A percentile compares a stretch with the other conserved stretches of the same genome.
Evolutionary conservation across 2,797 vertebrate species (phyloP).

Genomic region (Eptatretus atami): DNA sequence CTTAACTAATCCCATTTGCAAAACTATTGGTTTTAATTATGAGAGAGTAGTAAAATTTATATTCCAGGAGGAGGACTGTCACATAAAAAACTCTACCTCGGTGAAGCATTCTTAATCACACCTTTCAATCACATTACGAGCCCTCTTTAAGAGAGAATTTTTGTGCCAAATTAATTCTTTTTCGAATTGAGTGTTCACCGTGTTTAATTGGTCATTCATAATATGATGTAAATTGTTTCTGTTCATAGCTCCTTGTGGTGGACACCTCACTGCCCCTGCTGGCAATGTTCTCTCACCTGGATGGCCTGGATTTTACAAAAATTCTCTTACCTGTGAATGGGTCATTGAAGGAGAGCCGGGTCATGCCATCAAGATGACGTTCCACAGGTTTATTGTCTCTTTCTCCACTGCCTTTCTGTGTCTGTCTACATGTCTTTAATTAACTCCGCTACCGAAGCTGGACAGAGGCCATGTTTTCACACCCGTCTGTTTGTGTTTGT

Average conservation of each 20-base stretch:
- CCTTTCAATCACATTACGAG: too few relatives aligned
- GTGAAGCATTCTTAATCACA: too few relatives aligned
- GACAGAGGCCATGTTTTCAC: too few relatives aligned
- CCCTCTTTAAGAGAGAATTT: too few relatives aligned
- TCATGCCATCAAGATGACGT: constrained; percentile 3
- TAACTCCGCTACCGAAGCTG: too few relatives aligned
- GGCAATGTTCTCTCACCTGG: constrained; percentile 1
- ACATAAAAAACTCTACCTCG: too few relatives aligned
- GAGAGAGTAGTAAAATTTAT: too few relatives aligned
- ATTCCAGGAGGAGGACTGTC: too few relatives aligned
- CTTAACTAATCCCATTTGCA: too few relatives aligned
- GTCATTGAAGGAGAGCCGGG: constrained; percentile 5
- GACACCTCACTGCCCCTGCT: constrained; percentile 1
- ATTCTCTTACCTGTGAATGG: constrained; percentile 3
- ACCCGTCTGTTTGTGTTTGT: too few relatives aligned
- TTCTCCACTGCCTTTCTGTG: neutral
- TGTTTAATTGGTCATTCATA: neutral
- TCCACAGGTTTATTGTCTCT: neutral
- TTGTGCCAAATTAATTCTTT: too few relatives aligned
- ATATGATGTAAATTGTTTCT: constrained; percentile 1
- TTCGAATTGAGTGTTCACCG: neutral
- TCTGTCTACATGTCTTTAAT: neutral
- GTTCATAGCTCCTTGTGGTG: constrained; percentile 1
- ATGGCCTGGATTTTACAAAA: constrained; percentile 3
- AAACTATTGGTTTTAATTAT: too few relatives aligned